phyloP scores from a whole-genome alignment of 1,140 invertebrate species.

The Mercenaria mercenaria region DNA sequence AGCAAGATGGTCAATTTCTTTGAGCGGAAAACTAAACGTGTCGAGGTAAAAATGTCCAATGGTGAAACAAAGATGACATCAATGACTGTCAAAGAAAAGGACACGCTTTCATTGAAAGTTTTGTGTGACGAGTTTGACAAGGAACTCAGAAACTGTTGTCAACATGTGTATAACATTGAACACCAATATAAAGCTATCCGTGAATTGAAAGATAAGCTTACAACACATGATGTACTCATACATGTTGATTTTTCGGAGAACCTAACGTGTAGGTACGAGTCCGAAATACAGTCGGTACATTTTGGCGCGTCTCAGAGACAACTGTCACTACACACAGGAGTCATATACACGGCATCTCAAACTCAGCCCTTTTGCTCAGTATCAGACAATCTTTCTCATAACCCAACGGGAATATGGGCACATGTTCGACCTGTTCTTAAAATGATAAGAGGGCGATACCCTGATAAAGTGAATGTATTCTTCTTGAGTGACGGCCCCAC shows the following conservation, averaged over 20 bases:
- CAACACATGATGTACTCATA: constrained; percentile 33
- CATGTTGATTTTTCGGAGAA: constrained; percentile 72
- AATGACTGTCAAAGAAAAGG: no score
- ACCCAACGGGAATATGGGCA: constrained; percentile 71
- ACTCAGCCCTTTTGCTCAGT: constrained; percentile 63
- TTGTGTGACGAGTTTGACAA: no score
- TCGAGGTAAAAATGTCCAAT: no score
- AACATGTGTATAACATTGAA: constrained; percentile 65
- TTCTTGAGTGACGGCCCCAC: constrained; percentile 75
- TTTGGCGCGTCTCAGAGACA: constrained; percentile 69
- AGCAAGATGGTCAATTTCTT: no score
- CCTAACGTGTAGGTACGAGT: constrained; percentile 54
- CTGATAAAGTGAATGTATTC: no score
- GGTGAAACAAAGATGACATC: no score
- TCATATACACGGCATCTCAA: constrained; percentile 4
- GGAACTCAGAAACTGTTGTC: no score
- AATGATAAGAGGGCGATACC: constrained; percentile 60
- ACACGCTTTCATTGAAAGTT: no score
- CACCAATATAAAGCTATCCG: constrained; percentile 61
- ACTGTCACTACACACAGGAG: constrained; percentile 68
- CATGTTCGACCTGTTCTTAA: constrained; percentile 70
- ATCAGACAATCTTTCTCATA: constrained; percentile 66
- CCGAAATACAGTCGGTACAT: constrained; percentile 72
- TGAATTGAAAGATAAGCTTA: constrained; percentile 31
- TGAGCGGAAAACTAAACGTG: no score